Evolutionary conservation across 1,140 invertebrate species (phyloP).

Genomic region (Chironomus tepperi): DNA sequence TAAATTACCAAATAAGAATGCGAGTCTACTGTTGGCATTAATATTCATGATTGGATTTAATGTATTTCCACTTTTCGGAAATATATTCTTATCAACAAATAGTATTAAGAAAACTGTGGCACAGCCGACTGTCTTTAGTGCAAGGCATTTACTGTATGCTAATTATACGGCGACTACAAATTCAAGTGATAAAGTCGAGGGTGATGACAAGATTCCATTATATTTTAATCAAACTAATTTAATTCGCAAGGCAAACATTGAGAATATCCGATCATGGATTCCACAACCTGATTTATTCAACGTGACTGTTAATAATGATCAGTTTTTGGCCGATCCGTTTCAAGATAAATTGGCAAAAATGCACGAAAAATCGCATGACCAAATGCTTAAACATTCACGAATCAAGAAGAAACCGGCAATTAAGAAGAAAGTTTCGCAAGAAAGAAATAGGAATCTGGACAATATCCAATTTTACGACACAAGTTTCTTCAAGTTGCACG

Average conservation of each 20-base stretch:
- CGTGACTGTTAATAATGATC: not conserved
- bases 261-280: not conserved
- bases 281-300: not conserved
- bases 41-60: not conserved
- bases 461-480: not conserved
- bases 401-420: not conserved
- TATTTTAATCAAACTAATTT: not conserved
- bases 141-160: not conserved
- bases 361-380: not conserved
- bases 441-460: not conserved
- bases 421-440: not conserved
- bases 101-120: not conserved
- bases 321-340: not conserved
- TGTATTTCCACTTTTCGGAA: not conserved
- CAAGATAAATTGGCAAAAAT: not conserved
- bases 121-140: not conserved
- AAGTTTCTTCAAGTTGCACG: not conserved
- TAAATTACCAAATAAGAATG: not conserved
- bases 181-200: not conserved
- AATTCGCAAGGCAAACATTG: not conserved
- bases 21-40: not conserved
- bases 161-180: not conserved
- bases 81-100: not conserved
- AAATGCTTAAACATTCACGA: not conserved
- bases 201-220: not conserved